Evolutionary conservation across 1,140 invertebrate genomes (phyloP), one percentile per base, ranked within the genome.

Genomic region (Physella acuta): DNA sequence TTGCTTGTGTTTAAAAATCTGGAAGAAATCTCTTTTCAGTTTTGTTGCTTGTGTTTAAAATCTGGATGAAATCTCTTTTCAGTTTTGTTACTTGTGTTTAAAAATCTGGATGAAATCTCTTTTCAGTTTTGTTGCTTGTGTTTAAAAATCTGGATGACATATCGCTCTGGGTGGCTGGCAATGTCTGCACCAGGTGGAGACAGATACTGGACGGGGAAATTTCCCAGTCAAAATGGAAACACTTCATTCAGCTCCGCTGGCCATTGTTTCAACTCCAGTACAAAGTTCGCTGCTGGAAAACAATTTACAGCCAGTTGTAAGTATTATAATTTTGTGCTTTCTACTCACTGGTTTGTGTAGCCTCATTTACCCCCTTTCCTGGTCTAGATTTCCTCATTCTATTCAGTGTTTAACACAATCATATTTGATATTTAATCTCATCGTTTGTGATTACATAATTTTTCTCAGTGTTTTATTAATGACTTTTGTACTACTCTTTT

Each of bases 81-180:
- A 91, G 93, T 97, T 65, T 87, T 95, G 75, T 86, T 95, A 16
- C 89, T 90, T 55, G 92, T 96, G 69, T 95, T 97, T 83, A 91
- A 90, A n/a, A n/a, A n/a, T n/a, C n/a, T n/a, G n/a, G n/a, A 44
- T n/a, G n/a, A n/a, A n/a, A n/a, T n/a, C n/a, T n/a, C n/a, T 11
- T 88, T 84, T 70, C 87, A 91, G 93, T 97, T 65, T 87, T 95
- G 75, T 86, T 95, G 16, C 89, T 90, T 55, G 92, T 96, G 69
- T 95, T 97, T 83, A 91, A 90, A 30, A 92, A 94, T 81, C 85
- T 97, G 75, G 94, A 97, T 81, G 94, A 96, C 82, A 89, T 97
- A 71, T 95, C 94, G 3, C 85, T 96, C 71, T 93, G 92, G 91
- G 90, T 91, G 83, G 90, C 92, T 73, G 90, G 91, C 71, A 90